These are phyloP conservation scores for Diprion similis DNA, from an alignment of 1,140 invertebrate species.

Conservation along the genomic window DNA sequence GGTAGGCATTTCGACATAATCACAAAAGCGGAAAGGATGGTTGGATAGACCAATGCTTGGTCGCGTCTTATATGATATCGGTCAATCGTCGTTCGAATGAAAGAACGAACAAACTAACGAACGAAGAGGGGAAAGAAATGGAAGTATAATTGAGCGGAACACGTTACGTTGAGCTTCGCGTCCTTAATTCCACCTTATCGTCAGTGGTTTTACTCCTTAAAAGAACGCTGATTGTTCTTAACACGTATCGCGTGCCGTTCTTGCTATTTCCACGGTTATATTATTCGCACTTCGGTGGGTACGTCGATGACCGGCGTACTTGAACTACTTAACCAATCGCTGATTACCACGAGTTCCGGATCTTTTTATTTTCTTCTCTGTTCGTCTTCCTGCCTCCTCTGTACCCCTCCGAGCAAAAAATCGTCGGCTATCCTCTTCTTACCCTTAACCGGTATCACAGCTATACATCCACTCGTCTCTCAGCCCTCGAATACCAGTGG, in stretches of 20 bases:
- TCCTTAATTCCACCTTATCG: not conserved
- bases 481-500: not conserved
- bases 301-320: not conserved
- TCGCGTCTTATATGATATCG: not conserved
- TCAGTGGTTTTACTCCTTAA: not conserved
- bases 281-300: not conserved
- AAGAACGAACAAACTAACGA: slow-evolving; percentile 3
- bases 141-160: slow-evolving; percentile 6
- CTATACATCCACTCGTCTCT: not conserved
- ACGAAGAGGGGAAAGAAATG: not conserved
- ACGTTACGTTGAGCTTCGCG: not conserved
- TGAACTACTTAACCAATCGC: slow-evolving; percentile 2
- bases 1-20: too few species aligned
- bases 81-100: slow-evolving; percentile 10
- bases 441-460: not conserved
- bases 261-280: not conserved
- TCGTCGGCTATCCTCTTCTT: not conserved
- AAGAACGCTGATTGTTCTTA: not conserved
- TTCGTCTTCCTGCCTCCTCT: not conserved
- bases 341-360: not conserved
- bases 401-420: not conserved
- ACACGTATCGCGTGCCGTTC: not conserved
- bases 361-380: not conserved
- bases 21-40: not conserved
- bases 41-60: not conserved